phyloP scores from a whole-genome alignment of 1,140 invertebrate species.

The Pseudomyrmex gracilis region DNA sequence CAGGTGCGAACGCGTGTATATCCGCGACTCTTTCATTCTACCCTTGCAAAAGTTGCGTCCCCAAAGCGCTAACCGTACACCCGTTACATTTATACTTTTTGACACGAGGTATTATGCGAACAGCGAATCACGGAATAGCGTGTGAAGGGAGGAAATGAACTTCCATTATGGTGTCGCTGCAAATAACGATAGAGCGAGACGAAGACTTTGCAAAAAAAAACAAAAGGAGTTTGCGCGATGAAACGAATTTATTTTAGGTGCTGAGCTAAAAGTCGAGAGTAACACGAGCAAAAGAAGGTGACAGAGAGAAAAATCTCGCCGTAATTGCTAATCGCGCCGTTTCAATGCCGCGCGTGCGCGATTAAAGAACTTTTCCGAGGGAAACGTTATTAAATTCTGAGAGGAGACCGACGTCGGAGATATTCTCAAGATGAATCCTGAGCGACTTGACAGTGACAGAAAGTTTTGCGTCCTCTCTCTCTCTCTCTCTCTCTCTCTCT shows the following conservation, averaged over 20 bases:
- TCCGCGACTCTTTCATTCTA: slow-evolving; percentile 11
- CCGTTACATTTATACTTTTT: background rate
- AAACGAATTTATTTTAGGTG: slow-evolving; percentile 39
- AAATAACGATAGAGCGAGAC: background rate
- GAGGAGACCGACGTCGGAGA: slow-evolving; percentile 49
- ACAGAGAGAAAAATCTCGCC: slow-evolving; percentile 49
- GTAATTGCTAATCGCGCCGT: slow-evolving; percentile 57
- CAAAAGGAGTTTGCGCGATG: slow-evolving; percentile 10
- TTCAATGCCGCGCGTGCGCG: slow-evolving; percentile 56
- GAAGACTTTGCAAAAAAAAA: background rate
- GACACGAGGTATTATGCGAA: slow-evolving; percentile 1
- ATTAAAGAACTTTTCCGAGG: slow-evolving; percentile 56
- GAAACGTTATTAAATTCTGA: slow-evolving; percentile 59
- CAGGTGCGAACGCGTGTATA: slow-evolving; percentile 13
- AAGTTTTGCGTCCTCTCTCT: slow-evolving; percentile 45
- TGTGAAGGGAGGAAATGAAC: background rate
- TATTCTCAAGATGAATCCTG: slow-evolving; percentile 61
- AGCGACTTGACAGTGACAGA: slow-evolving; percentile 55
- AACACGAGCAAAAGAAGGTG: slow-evolving; percentile 11
- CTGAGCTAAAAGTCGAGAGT: background rate
- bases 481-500: background rate
- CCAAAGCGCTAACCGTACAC: background rate
- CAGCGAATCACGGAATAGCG: background rate
- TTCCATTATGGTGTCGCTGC: slow-evolving; percentile 24
- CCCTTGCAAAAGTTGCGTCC: background rate